Conservation (phyloP, 1,140 invertebrate genomes). For the Penaeus vannamei region DNA sequence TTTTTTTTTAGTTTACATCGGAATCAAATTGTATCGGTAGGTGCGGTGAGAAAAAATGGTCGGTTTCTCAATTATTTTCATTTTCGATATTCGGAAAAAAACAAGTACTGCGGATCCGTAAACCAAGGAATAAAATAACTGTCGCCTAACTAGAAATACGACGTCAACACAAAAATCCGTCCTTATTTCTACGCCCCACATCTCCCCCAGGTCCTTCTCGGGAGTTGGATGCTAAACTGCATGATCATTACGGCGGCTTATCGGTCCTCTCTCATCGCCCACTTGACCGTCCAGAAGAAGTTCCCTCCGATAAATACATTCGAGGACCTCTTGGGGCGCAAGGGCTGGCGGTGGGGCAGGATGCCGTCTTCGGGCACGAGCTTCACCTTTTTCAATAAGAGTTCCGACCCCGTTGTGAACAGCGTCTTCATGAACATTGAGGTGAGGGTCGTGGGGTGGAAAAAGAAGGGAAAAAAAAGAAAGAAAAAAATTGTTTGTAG, state of each 20-base stretch:
- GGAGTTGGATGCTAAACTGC: neutral
- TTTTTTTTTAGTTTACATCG: no score
- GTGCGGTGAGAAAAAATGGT: no score
- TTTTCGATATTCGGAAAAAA: no score
- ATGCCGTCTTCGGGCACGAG: neutral
- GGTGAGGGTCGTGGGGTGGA: neutral
- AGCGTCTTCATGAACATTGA: neutral
- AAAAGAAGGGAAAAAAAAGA: neutral
- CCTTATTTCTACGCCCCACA: neutral
- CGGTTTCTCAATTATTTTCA: no score
- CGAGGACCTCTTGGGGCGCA: neutral
- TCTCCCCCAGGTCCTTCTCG: neutral
- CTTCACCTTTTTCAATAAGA: neutral
- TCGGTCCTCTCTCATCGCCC: neutral
- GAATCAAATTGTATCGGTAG: no score
- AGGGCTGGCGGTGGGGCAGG: neutral
- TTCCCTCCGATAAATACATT: neutral
- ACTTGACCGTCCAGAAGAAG: neutral
- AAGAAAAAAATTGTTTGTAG: neutral
- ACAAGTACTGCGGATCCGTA: no score
- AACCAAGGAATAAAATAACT: no score
- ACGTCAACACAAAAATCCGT: neutral
- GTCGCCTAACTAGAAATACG: no score
- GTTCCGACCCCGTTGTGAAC: neutral
- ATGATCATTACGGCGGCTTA: neutral